phyloP scores from a whole-genome alignment of 1,140 invertebrate genomes.

The Platyscapa corneri region DNA sequence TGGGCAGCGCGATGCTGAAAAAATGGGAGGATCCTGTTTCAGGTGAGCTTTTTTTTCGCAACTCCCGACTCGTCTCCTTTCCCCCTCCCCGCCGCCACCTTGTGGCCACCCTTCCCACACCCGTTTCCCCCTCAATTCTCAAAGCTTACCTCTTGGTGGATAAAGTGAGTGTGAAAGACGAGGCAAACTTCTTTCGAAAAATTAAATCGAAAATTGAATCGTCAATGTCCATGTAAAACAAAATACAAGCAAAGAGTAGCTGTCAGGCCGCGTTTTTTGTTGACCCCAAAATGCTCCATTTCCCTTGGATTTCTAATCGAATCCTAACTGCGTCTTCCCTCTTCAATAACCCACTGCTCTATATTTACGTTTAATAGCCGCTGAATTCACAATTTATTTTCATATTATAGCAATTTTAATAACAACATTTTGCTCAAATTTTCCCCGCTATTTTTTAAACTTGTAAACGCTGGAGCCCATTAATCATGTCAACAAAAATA shows the following conservation, averaged over 20 bases:
- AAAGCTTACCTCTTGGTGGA: not conserved
- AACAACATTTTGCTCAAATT: not conserved
- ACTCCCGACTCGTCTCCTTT: slow-evolving; percentile 12
- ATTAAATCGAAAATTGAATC: slow-evolving; percentile 50
- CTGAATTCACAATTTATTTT: not conserved
- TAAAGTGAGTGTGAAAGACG: not conserved
- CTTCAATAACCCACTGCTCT: too few relatives aligned
- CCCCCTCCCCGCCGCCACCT: slow-evolving; percentile 6
- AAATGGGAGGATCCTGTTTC: slow-evolving; percentile 43
- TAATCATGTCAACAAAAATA: not conserved
- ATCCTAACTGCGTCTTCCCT: too few relatives aligned
- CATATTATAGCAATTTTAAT: not conserved
- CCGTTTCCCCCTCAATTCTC: not conserved
- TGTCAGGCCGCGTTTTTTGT: slow-evolving; percentile 3
- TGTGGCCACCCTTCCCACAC: not conserved
- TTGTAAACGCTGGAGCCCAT: not conserved
- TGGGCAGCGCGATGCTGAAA: not conserved
- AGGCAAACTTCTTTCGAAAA: slow-evolving; percentile 13
- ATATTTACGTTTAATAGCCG: too few relatives aligned
- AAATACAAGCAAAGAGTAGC: not conserved
- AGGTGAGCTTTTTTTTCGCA: slow-evolving; percentile 17
- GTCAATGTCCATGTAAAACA: slow-evolving; percentile 14
- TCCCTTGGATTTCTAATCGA: not conserved
- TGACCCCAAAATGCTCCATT: not conserved
- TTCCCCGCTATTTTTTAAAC: not conserved